Conservation (phyloP, 2,113 vertebrate genomes). For the Prolemur simus region DNA sequence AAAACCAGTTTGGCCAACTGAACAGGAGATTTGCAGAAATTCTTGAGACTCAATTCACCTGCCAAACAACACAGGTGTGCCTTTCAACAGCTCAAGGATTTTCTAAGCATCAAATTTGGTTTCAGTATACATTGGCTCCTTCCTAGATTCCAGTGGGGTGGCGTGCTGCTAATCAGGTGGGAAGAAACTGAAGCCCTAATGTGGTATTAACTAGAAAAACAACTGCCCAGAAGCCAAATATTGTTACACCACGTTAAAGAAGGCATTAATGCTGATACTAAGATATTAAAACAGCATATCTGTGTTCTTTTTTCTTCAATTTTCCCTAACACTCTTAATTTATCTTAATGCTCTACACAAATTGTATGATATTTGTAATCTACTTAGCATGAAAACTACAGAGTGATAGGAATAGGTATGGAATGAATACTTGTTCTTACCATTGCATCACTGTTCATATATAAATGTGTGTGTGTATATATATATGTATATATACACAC, state of each 20-base stretch:
- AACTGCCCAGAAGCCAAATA: not conserved
- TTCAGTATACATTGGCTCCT: conserved; percentile 54
- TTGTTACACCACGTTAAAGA: not conserved
- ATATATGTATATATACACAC: no score
- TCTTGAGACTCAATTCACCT: conserved; percentile 79
- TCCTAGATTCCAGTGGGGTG: conserved; percentile 22
- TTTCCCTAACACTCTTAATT: conserved; percentile 7
- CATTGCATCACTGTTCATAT: not conserved
- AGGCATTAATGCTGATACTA: not conserved
- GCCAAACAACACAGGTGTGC: conserved; percentile 81
- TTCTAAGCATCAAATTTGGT: conserved; percentile 70
- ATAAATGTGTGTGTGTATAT: not conserved
- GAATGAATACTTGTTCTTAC: not conserved
- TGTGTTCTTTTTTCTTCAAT: not conserved
- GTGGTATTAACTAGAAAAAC: not conserved
- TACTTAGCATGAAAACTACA: conserved; percentile 13
- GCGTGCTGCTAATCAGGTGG: not conserved
- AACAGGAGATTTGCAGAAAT: conserved; percentile 81
- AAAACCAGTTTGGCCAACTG: conserved; percentile 85
- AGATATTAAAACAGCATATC: not conserved
- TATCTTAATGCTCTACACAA: not conserved
- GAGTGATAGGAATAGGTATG: not conserved
- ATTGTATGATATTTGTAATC: conserved; percentile 18
- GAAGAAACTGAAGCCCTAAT: conserved; percentile 32
- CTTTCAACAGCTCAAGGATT: conserved; percentile 66